These are phyloP conservation scores for Steinernema feltiae DNA, from an alignment of 1,140 invertebrate species.

Conservation along the genomic window DNA sequence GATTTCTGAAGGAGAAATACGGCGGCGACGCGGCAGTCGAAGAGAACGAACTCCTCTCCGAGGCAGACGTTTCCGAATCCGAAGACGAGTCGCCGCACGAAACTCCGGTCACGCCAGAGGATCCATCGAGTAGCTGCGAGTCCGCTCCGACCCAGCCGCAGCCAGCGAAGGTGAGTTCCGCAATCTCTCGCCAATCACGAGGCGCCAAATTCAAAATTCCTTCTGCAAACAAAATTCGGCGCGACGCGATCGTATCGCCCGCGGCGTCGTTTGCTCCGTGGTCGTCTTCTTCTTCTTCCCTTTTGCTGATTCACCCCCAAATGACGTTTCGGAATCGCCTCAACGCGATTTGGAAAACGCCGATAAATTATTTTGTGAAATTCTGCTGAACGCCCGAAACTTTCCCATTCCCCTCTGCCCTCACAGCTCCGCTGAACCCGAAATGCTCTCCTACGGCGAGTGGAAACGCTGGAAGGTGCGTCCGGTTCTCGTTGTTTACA, in stretches of 20 bases:
- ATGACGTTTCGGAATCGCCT: background rate
- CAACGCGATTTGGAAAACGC: background rate
- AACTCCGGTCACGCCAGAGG: background rate
- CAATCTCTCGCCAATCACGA: background rate
- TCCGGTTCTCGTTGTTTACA: background rate
- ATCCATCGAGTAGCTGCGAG: too few species aligned
- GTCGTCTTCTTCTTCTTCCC: background rate
- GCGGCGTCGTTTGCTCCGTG: background rate
- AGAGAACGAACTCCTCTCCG: background rate
- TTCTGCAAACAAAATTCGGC: background rate
- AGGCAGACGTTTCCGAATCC: background rate
- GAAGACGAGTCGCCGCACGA: background rate
- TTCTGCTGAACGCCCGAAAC: background rate
- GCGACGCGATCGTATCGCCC: constrained; percentile 10
- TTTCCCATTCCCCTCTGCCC: background rate
- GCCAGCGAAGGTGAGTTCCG: too few species aligned
- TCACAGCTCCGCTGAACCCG: background rate
- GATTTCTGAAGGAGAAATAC: background rate
- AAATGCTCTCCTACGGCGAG: constrained; percentile 3
- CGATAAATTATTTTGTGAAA: background rate
- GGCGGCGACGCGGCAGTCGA: background rate
- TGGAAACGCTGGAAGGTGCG: background rate
- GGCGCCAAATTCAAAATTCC: background rate
- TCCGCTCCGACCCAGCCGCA: too few species aligned
- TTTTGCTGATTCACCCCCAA: background rate